Percentiles rank a stretch among this genome's conserved stretches.
phyloP scores from a whole-genome alignment of 2,113 vertebrate genomes.

The Dunckerocampus dactyliophorus region DNA sequence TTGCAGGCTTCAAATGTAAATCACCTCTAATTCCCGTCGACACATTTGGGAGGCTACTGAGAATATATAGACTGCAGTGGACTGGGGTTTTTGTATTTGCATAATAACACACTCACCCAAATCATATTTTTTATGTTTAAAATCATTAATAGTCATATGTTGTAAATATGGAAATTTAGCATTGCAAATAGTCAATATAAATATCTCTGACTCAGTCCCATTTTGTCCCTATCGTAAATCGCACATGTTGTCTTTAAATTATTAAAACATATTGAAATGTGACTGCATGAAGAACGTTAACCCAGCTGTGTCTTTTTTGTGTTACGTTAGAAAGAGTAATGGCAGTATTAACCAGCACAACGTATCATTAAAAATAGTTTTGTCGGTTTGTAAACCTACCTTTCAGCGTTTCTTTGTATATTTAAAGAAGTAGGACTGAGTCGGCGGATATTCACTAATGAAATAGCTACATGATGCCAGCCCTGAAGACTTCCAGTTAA shows the following conservation, averaged over 20 bases:
- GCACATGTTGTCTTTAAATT: too few relatives aligned
- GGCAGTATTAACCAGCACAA: too few relatives aligned
- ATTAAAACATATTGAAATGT: too few relatives aligned
- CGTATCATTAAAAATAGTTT: too few relatives aligned
- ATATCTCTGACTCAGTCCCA: too few relatives aligned
- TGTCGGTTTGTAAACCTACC: neutral
- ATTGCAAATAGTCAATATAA: too few relatives aligned
- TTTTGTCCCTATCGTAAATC: too few relatives aligned
- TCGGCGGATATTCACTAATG: slow-evolving; percentile 9
- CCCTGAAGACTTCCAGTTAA: slow-evolving; percentile 5
- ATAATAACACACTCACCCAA: neutral
- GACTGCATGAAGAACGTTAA: too few relatives aligned
- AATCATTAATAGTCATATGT: neutral
- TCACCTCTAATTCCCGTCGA: slow-evolving; percentile 42
- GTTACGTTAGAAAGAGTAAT: too few relatives aligned
- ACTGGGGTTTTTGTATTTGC: neutral
- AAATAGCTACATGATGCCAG: slow-evolving; percentile 9
- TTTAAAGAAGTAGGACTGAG: neutral
- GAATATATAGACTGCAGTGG: neutral
- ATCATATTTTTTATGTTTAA: neutral
- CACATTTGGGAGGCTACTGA: slow-evolving; percentile 4
- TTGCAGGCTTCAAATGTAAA: slow-evolving; percentile 50
- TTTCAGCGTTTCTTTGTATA: neutral
- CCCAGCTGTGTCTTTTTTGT: too few relatives aligned
- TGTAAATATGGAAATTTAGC: neutral